These are phyloP conservation scores for Polietes domitor DNA, from an alignment of 2,888 invertebrate species.

Conservation along the genomic window DNA sequence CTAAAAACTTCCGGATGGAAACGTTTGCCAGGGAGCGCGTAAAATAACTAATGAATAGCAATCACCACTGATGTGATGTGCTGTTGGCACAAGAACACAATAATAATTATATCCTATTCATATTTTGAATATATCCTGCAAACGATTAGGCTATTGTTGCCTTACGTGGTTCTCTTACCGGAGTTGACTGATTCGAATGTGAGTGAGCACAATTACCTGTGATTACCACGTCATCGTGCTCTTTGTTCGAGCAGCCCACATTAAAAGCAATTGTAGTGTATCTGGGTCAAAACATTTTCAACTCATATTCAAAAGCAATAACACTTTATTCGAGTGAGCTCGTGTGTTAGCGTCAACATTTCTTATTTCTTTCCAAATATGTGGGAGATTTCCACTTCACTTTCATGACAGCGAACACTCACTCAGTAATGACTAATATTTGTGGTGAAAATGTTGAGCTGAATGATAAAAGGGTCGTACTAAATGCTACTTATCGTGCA, in stretches of 20 bases:
- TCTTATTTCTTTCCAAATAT: neutral
- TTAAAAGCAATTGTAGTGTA: neutral
- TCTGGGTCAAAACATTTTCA: constrained; percentile 40
- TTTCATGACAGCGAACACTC: neutral
- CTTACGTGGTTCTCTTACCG: no score
- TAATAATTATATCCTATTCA: no score
- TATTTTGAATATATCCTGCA: no score
- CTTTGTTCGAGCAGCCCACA: neutral
- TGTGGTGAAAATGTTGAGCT: neutral
- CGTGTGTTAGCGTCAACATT: neutral
- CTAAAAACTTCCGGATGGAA: neutral
- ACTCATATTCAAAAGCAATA: constrained; percentile 35
- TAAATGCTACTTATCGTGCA: neutral
- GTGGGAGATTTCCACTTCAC: constrained; percentile 12
- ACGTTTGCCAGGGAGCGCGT: neutral
- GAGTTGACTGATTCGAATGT: no score
- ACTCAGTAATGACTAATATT: neutral
- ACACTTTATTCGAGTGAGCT: constrained; percentile 11
- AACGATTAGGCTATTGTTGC: no score
- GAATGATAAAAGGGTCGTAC: neutral
- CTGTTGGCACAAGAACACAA: no score
- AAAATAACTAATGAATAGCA: neutral
- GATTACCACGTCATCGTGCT: neutral
- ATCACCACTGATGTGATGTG: no score
- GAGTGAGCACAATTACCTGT: neutral